These are phyloP conservation scores for Grapholita molesta DNA, from an alignment of 1,140 invertebrate species.

Conservation along the genomic window DNA sequence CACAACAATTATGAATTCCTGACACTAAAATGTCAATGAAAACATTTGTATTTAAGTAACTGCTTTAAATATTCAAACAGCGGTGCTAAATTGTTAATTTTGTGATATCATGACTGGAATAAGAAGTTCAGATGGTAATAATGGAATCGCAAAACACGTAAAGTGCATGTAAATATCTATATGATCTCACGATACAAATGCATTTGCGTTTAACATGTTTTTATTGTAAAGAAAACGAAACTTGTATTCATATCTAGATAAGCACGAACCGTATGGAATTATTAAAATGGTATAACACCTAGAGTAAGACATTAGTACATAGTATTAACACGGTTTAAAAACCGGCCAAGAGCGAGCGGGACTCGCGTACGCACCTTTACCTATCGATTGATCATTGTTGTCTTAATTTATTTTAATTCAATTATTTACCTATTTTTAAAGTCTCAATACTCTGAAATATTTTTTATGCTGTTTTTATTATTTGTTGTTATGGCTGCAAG, in stretches of 20 bases:
- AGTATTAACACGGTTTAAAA: too few relatives aligned
- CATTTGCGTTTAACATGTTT: neutral
- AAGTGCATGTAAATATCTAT: neutral
- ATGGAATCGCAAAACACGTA: neutral
- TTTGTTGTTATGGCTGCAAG: too few relatives aligned
- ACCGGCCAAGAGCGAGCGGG: too few relatives aligned
- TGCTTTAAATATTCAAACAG: constrained; percentile 12
- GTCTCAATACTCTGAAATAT: too few relatives aligned
- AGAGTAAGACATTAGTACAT: too few relatives aligned
- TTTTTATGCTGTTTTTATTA: too few relatives aligned
- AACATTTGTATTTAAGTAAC: neutral
- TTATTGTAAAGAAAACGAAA: neutral
- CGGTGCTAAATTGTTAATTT: neutral
- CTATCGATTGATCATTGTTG: too few relatives aligned
- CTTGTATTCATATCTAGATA: neutral
- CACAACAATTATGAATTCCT: neutral
- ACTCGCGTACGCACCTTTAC: too few relatives aligned
- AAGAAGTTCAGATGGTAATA: constrained; percentile 2
- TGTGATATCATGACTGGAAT: constrained; percentile 1
- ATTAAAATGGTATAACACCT: neutral
- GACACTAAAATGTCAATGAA: constrained; percentile 1
- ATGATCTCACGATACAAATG: neutral
- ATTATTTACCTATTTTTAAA: too few relatives aligned
- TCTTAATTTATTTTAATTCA: too few relatives aligned
- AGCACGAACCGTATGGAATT: neutral